These are phyloP conservation scores for Podarcis muralis DNA, from an alignment of 2,113 vertebrate genomes.

Conservation along the genomic window DNA sequence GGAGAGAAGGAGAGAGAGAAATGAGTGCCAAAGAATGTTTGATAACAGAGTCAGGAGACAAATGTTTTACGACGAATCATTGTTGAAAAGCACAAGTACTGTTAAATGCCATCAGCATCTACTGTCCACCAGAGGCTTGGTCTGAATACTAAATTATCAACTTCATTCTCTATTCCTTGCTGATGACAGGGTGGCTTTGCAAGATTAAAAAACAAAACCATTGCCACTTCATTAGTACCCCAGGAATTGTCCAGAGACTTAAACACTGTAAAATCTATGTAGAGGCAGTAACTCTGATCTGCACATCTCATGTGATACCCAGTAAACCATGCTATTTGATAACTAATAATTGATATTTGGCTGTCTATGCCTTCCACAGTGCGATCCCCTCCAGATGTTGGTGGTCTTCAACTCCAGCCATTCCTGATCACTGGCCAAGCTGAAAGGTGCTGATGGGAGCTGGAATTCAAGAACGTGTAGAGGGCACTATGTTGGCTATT, in stretches of 20 bases:
- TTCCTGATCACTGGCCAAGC: too few relatives aligned
- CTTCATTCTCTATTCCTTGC: background rate
- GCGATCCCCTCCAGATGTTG: too few relatives aligned
- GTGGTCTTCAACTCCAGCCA: too few relatives aligned
- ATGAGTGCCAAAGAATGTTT: background rate
- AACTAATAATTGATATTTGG: background rate
- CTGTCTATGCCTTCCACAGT: background rate
- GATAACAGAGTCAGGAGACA: background rate
- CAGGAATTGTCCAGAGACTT: background rate
- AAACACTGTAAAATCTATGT: background rate
- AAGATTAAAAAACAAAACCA: background rate
- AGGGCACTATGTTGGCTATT: too few relatives aligned
- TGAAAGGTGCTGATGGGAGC: too few relatives aligned
- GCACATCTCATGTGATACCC: background rate
- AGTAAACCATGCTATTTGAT: background rate
- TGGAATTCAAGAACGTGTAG: too few relatives aligned
- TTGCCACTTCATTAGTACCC: background rate
- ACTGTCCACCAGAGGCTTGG: background rate
- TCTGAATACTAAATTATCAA: background rate
- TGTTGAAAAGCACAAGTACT: background rate
- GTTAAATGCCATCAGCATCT: background rate
- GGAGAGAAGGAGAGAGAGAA: background rate
- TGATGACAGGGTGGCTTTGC: background rate
- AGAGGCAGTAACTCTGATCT: background rate
- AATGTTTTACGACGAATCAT: slow-evolving; percentile 8